phyloP scores from a whole-genome alignment of 2,113 vertebrate genomes.

The Andinoacara biseriatus region DNA sequence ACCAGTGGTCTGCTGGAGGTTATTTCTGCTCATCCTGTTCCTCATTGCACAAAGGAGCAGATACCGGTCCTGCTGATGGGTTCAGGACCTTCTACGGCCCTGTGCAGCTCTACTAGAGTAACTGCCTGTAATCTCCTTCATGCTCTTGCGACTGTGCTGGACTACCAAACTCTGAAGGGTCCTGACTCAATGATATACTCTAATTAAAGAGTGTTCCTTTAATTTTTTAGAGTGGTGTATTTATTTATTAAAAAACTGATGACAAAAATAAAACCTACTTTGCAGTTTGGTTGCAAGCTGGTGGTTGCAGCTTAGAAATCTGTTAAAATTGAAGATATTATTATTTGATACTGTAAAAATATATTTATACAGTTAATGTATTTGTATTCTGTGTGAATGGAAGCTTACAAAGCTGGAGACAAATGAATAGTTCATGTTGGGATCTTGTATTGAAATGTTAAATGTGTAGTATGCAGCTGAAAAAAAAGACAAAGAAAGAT shows the following conservation, averaged over 20 bases:
- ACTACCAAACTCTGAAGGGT: too few relatives aligned
- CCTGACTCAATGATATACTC: too few relatives aligned
- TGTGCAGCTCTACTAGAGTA: too few relatives aligned
- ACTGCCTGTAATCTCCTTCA: too few relatives aligned
- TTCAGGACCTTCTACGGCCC: too few relatives aligned
- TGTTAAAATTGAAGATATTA: conserved; percentile 23
- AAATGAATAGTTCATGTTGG: neutral
- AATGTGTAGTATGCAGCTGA: conserved; percentile 74
- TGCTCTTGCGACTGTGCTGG: too few relatives aligned
- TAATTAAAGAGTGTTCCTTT: too few relatives aligned
- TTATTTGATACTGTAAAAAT: neutral
- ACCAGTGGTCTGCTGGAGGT: too few relatives aligned
- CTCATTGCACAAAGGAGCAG: too few relatives aligned
- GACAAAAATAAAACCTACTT: conserved; percentile 46
- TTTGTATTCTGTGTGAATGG: neutral
- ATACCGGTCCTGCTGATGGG: too few relatives aligned
- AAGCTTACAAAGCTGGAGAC: conserved; percentile 50
- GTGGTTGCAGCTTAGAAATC: conserved; percentile 13
- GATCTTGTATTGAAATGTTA: conserved; percentile 14
- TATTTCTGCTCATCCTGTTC: too few relatives aligned
- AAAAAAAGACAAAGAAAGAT: conserved; percentile 25
- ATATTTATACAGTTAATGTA: neutral
- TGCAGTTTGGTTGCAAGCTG: conserved; percentile 7
- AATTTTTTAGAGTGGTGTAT: neutral
- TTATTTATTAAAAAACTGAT: neutral